Evolutionary conservation across 2,113 vertebrate genomes (phyloP).

Genomic region (Rhinopomastus cyanomelas): DNA sequence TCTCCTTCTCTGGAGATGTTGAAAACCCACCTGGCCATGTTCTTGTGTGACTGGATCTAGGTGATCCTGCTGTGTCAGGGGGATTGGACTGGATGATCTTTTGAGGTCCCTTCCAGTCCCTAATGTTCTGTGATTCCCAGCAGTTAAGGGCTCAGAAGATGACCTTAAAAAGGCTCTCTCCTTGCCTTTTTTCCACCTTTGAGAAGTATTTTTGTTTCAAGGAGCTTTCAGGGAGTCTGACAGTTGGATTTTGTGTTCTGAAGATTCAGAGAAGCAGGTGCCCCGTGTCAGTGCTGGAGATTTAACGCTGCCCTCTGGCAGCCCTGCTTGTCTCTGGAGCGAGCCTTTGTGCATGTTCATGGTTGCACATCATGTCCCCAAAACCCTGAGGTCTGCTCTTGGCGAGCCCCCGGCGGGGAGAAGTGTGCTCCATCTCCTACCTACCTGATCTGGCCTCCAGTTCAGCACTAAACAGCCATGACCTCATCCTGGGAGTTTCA

Average conservation of each 20-base stretch:
- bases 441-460: constrained; percentile 18
- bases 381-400: background rate
- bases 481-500: constrained; percentile 55
- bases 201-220: background rate
- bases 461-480: constrained; percentile 19
- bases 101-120: too few species aligned
- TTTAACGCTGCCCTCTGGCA: accelerated
- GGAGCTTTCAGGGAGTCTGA: background rate
- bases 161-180: background rate
- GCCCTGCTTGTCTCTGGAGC: background rate
- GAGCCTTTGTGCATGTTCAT: accelerated
- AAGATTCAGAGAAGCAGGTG: background rate
- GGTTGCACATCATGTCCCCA: background rate
- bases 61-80: too few species aligned
- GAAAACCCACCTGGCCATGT: too few species aligned
- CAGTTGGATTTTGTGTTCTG: background rate
- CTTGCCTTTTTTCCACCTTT: background rate
- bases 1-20: too few species aligned
- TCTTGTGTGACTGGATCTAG: too few species aligned
- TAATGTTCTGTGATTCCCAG: too few species aligned
- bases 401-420: background rate
- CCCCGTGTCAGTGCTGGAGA: background rate
- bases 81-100: too few species aligned
- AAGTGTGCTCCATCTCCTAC: background rate
- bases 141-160: background rate